Conservation (phyloP, 2,888 invertebrate genomes). For the Keiferia lycopersicella region DNA sequence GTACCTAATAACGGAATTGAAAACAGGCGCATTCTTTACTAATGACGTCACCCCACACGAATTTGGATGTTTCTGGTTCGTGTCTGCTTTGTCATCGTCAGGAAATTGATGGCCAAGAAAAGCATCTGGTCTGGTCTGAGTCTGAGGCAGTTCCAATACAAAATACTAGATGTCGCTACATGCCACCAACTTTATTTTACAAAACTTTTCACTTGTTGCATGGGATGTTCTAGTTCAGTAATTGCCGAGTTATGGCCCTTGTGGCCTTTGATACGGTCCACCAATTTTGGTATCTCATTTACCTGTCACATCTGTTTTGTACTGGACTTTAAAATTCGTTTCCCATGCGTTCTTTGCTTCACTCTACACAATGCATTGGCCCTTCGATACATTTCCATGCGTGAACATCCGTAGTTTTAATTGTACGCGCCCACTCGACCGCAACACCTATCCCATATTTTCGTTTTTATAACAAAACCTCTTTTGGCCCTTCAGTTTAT, state of each 20-base stretch:
- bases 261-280: conserved; percentile 37
- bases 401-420: conserved; percentile 61
- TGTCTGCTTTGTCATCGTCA: conserved; percentile 25
- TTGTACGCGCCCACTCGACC: conserved; percentile 66
- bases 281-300: conserved; percentile 29
- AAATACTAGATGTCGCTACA: conserved; percentile 16
- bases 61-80: conserved; percentile 55
- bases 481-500: conserved; percentile 63
- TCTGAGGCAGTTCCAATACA: neutral
- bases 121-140: neutral
- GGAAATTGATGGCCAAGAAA: conserved; percentile 1
- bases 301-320: conserved; percentile 29
- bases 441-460: conserved; percentile 66
- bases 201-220: neutral
- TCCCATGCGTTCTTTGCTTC: conserved; percentile 49
- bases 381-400: conserved; percentile 49
- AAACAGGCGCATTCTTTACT: conserved; percentile 72
- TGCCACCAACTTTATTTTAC: neutral
- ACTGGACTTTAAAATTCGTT: conserved; percentile 37
- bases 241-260: neutral
- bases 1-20: conserved; percentile 57
- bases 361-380: conserved; percentile 41
- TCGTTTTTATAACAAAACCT: conserved; percentile 57
- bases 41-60: conserved; percentile 70
- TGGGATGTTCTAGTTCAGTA: neutral